Base-by-base conservation (phyloP, 2,888 invertebrate species). In the Drosophila greeni region DNA sequence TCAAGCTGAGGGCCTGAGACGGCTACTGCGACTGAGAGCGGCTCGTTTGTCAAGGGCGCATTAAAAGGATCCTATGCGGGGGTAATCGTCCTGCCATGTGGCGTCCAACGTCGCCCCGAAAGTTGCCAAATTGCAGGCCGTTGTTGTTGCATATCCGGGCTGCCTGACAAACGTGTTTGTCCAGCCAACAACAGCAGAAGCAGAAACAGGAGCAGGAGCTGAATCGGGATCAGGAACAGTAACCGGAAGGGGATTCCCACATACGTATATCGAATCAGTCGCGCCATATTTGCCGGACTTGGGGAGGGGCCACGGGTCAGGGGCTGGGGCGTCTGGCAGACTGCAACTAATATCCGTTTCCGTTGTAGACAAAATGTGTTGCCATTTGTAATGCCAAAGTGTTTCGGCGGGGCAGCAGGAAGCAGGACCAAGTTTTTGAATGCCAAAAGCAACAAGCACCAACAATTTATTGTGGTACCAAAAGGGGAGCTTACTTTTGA, bases 271-370 rank as follows among this genome's bases (percentile, higher is more conserved):
- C 72, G 75, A 73, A 61, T 67, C 36, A 31, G 61, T 62, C 58
- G 75, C 75, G 67, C 18, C 43, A 39, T 52, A 65, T 61, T 60
- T 54, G 47, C 40, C 66, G 53, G 52, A 55, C 51, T 16, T 36
- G 49, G 40, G 49, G 36, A 40, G n/a, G 36, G 37, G 62, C 20
- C 43, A 42, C 33, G 58, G 62, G 23, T 58, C 26, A 23, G 71
- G 26, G 55, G 26, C 9, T 34, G 67, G 34, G 55, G 36, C 36
- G 55, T 55, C 55, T 56, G 55, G 20, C 55, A 64, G 79, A 70
- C 83, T 75, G 80, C 83, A 83, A 83, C 85, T 86, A 86, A 86
- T 86, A 85, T 86, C 86, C 86, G 86, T 83, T 86, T 86, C 86
- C 86, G 85, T 84, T 86, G 76, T 84, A 82, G 84, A 82, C 85